A percentile compares a stretch with the other conserved stretches of the same genome.
Conservation (phyloP, 2,797 vertebrate genomes). For the Synaphobranchus kaupii region DNA sequence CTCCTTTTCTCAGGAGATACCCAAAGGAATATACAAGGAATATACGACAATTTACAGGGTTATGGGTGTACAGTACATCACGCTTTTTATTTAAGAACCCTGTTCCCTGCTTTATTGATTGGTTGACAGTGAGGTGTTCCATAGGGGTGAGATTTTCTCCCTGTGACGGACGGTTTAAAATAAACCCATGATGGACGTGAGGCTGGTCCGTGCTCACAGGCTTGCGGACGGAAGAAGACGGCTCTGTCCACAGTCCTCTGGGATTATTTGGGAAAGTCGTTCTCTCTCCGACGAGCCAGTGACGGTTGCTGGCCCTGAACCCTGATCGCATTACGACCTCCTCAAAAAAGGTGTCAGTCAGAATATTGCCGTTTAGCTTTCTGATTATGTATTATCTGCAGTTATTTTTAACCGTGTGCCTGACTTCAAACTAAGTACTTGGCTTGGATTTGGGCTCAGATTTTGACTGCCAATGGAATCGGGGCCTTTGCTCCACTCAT, state of each 20-base stretch:
- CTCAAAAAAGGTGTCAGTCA: neutral
- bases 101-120: no score
- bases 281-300: neutral
- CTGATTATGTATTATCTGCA: neutral
- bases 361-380: neutral
- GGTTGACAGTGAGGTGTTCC: no score
- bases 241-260: neutral
- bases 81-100: no score
- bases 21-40: no score
- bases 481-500: neutral
- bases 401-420: neutral
- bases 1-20: neutral
- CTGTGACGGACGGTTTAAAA: neutral
- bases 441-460: neutral
- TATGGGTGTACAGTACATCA: no score
- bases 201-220: neutral
- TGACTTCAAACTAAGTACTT: neutral
- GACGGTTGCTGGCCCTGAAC: neutral
- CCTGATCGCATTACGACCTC: neutral
- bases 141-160: neutral
- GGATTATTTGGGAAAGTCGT: neutral
- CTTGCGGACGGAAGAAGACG: neutral
- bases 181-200: neutral
- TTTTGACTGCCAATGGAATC: neutral
- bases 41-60: no score